Base-by-base conservation (phyloP, 92 coral and sea anemone species). In the Anthopleura xanthogrammica region DNA sequence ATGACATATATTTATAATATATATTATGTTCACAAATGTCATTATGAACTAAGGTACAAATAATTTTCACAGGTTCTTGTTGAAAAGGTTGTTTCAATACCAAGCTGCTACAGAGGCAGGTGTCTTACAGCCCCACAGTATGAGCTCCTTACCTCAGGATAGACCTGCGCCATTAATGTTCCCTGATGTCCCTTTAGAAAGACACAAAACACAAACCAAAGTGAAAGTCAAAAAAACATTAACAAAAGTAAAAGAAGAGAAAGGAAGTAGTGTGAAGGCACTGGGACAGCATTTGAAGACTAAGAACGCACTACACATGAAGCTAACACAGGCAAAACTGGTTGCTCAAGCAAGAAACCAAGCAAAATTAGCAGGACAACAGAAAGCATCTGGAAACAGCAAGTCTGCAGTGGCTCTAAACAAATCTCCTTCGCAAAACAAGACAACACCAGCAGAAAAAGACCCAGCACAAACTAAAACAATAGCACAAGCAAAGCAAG, bases 11-110 rank as follows among this genome's bases (percentile, higher is more conserved):
- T 2, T 43, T 43, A 43, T 43, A 43, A 43, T 7, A 43, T 43
- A 43, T 2, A 43, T 29, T 29, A 43, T 46, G 50, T 46, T 46
- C 7, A 46, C 7, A 46, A 46, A 9, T 46, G 50, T 46, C 50
- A 46, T 46, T 9, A 5, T 46, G 36, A 29, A 29, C 36, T 29
- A 29, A 29, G 36, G 36, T 29, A 29, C 36, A 60, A 14, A 60
- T 60, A 1, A 62, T 68, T 68, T 23, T 36, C 41, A 22, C 41
- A 96, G 99, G 86, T 94, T 92, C 84, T 78, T 96, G 79, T 90
- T 96, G 29, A 96, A 96, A 85, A 91, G 95, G 76, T 80, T 94
- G 70, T 88, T 96, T 72, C 98, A 96, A 85, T 96, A 92, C 82
- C 99, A 92, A 82, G 93, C 98, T 3, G 98, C 95, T 70, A 87